These are phyloP conservation scores for Anagrus nilaparvatae DNA, from an alignment of 1,140 invertebrate species.

Conservation along the genomic window DNA sequence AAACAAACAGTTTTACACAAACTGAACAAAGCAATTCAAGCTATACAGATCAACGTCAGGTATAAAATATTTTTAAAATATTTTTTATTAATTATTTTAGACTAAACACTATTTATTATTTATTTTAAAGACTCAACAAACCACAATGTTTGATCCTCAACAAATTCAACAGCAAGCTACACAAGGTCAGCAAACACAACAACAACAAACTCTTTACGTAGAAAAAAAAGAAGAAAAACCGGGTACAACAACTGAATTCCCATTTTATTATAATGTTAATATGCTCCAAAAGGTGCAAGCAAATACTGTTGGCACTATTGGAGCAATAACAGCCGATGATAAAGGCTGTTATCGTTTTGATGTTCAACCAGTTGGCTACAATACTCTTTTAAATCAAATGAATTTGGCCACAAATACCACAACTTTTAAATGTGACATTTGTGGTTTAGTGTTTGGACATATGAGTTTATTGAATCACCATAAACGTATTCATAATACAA, in stretches of 20 bases:
- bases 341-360: conserved; percentile 47
- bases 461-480: conserved; percentile 68
- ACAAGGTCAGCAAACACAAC: conserved; percentile 38
- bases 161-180: conserved; percentile 41
- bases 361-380: conserved; percentile 47
- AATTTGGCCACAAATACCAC: conserved; percentile 54
- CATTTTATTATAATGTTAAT: conserved; percentile 47
- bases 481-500: conserved; percentile 62
- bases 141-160: conserved; percentile 41
- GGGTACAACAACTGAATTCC: conserved; percentile 40
- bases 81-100: background rate
- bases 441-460: conserved; percentile 71
- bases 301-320: conserved; percentile 38
- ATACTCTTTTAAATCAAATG: conserved; percentile 47
- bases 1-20: conserved; percentile 39
- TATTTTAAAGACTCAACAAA: conserved; percentile 22
- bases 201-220: conserved; percentile 40
- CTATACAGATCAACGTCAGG: conserved; percentile 33
- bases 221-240: conserved; percentile 40
- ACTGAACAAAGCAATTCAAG: conserved; percentile 37
- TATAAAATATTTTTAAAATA: conserved; percentile 14
- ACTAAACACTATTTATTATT: background rate
- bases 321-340: conserved; percentile 41
- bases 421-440: conserved; percentile 77
- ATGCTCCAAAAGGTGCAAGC: conserved; percentile 45